Conservation (phyloP, 37 sponge, comb jelly and placozoan genomes). For the Mnemiopsis leidyi region DNA sequence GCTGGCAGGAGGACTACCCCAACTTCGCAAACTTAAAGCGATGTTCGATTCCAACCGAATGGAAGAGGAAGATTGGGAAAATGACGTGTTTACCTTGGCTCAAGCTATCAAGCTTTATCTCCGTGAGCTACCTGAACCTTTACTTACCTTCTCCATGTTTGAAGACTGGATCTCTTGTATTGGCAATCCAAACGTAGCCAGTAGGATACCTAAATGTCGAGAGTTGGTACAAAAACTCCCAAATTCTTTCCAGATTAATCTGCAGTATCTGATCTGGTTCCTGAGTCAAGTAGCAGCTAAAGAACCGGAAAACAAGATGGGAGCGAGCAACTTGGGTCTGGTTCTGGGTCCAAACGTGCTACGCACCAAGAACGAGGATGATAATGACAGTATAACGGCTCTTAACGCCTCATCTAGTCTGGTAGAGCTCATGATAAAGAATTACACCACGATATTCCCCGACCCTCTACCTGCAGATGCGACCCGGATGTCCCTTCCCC, state of each 20-base stretch:
- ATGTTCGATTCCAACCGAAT: conserved; percentile 58
- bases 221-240: conserved; percentile 31
- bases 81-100: conserved; percentile 38
- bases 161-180: conserved; percentile 39
- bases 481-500: not conserved
- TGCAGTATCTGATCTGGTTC: conserved; percentile 56
- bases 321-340: conserved; percentile 52
- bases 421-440: conserved; percentile 52
- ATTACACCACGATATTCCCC: conserved; percentile 51
- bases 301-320: conserved; percentile 44
- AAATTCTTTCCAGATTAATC: conserved; percentile 12
- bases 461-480: conserved; percentile 40
- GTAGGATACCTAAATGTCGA: not conserved
- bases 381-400: conserved; percentile 45
- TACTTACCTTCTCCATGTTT: conserved; percentile 41
- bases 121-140: conserved; percentile 55
- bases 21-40: conserved; percentile 47
- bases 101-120: conserved; percentile 57
- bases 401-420: conserved; percentile 32
- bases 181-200: not conserved
- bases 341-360: conserved; percentile 49
- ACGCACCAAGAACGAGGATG: conserved; percentile 11
- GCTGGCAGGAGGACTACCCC: conserved; percentile 53
- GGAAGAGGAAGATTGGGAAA: conserved; percentile 64
- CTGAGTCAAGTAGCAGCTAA: conserved; percentile 54